phyloP scores from a whole-genome alignment of 2,113 vertebrate species.

The Halichoeres trimaculatus region DNA sequence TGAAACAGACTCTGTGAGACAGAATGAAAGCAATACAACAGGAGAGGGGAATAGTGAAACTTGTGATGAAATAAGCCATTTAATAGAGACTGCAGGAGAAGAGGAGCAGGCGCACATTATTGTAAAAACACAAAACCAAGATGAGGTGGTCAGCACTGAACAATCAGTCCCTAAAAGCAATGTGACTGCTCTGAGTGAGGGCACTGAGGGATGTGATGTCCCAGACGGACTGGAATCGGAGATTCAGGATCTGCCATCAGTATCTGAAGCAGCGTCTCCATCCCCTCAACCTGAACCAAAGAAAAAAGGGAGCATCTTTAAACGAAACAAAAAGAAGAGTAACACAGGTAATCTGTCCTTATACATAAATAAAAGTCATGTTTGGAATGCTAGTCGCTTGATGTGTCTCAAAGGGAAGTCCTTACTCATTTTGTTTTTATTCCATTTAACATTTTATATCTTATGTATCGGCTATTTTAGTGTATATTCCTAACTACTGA shows the following conservation, averaged over 20 bases:
- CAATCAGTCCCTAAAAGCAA: slow-evolving; percentile 21
- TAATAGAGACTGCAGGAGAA: slow-evolving; percentile 20
- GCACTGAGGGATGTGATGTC: slow-evolving; percentile 37
- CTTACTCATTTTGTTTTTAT: slow-evolving; percentile 51
- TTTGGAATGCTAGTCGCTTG: slow-evolving; percentile 57
- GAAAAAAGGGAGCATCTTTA: slow-evolving; percentile 68
- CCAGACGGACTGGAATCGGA: slow-evolving; percentile 63
- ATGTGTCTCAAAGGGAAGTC: slow-evolving; percentile 41
- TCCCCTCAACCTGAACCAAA: slow-evolving; percentile 61
- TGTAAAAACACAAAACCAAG: background rate
- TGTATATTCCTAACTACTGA: slow-evolving; percentile 23
- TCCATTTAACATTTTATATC: slow-evolving; percentile 50
- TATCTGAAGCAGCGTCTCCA: slow-evolving; percentile 37
- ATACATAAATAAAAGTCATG: slow-evolving; percentile 74
- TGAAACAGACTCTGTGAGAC: slow-evolving; percentile 12
- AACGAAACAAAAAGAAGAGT: slow-evolving; percentile 80
- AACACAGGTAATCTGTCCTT: slow-evolving; percentile 79
- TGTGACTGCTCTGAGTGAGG: slow-evolving; percentile 2
- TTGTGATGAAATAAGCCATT: slow-evolving; percentile 25
- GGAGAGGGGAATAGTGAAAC: slow-evolving; percentile 26
- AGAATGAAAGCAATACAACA: slow-evolving; percentile 13
- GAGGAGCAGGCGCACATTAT: background rate
- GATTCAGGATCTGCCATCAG: slow-evolving; percentile 30
- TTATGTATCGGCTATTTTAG: slow-evolving; percentile 54
- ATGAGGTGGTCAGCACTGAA: slow-evolving; percentile 8